phyloP scores from a whole-genome alignment of 2,888 invertebrate species.

The Hirtodrosophila cameraria region DNA sequence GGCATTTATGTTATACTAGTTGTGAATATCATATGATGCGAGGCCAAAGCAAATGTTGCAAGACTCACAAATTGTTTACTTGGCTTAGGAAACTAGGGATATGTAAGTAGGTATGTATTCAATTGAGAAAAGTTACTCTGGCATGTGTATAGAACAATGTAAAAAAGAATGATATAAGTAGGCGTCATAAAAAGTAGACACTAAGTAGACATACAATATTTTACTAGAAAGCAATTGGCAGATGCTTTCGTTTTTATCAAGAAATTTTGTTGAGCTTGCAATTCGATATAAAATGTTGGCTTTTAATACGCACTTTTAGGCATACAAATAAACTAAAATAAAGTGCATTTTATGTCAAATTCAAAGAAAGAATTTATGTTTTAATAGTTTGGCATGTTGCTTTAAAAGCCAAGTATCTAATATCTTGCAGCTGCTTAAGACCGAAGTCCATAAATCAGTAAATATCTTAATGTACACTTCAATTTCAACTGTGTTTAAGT shows the following conservation, averaged over 20 bases:
- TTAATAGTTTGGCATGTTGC: too few species aligned
- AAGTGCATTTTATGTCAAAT: too few species aligned
- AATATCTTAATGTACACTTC: constrained; percentile 8
- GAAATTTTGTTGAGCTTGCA: too few species aligned
- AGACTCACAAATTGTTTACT: constrained; percentile 35
- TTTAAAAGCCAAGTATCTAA: background rate
- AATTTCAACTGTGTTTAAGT: background rate
- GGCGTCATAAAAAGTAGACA: too few species aligned
- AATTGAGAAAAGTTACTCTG: constrained; percentile 17
- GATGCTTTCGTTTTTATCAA: too few species aligned
- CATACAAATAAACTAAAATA: too few species aligned
- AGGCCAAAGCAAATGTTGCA: constrained; percentile 25
- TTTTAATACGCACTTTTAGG: too few species aligned
- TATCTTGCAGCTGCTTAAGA: background rate
- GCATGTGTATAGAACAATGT: constrained; percentile 13
- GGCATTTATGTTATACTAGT: constrained; percentile 27
- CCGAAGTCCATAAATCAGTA: constrained; percentile 13
- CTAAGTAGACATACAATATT: too few species aligned
- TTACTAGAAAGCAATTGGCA: too few species aligned
- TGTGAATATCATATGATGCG: constrained; percentile 18
- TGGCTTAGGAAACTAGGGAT: constrained; percentile 11
- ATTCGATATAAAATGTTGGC: too few species aligned
- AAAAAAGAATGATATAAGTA: background rate
- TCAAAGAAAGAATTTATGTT: too few species aligned
- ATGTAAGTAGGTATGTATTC: background rate